Evolutionary conservation across 2,113 vertebrate species (phyloP).

Genomic region (Drymodes brunneopygia): DNA sequence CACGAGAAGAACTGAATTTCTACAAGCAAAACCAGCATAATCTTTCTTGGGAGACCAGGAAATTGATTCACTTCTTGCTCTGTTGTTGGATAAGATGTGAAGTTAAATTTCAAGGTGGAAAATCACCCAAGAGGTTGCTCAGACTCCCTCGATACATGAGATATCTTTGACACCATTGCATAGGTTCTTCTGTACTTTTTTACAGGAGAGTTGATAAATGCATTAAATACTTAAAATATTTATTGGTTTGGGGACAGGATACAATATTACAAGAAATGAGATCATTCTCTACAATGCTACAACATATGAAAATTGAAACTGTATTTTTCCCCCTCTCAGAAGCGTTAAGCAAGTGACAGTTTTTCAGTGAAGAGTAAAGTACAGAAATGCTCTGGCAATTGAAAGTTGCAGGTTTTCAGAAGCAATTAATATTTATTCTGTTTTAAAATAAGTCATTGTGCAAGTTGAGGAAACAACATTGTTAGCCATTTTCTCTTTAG

Average conservation of each 20-base stretch:
- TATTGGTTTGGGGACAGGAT: slow-evolving; percentile 33
- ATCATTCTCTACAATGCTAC: neutral
- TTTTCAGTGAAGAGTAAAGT: slow-evolving; percentile 45
- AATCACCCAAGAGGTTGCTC: slow-evolving; percentile 2
- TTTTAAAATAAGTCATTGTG: slow-evolving; percentile 10
- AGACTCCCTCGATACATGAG: neutral
- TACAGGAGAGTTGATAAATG: slow-evolving; percentile 27
- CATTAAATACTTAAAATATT: slow-evolving; percentile 64
- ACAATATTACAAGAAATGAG: slow-evolving; percentile 15
- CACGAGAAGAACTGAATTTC: neutral
- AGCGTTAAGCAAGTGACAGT: neutral
- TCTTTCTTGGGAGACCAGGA: neutral
- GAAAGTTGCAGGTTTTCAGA: slow-evolving; percentile 27
- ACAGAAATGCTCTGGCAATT: neutral
- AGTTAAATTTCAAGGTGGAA: slow-evolving; percentile 51
- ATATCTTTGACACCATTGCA: neutral
- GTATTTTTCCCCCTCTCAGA: neutral
- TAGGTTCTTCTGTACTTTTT: neutral
- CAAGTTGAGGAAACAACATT: neutral
- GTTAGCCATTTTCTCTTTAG: slow-evolving; percentile 22
- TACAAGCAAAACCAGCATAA: neutral
- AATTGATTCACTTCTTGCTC: neutral
- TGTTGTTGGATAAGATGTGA: slow-evolving; percentile 23
- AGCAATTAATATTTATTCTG: slow-evolving; percentile 3
- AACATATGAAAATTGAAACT: slow-evolving; percentile 16